phyloP scores from a whole-genome alignment of 2,113 vertebrate species.

The Menidia beryllina region DNA sequence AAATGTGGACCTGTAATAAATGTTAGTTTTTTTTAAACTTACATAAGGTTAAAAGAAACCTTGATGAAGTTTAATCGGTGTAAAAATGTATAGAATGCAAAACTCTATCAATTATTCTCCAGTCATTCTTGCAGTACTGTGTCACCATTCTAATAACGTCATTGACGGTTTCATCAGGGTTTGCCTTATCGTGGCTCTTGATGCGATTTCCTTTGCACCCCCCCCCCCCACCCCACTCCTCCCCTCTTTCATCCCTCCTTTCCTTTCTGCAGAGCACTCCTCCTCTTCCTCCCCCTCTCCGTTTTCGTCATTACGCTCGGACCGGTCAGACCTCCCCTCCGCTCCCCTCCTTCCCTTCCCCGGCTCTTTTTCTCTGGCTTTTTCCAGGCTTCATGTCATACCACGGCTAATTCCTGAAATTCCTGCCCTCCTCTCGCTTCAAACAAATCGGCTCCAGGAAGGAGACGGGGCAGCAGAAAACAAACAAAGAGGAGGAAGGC shows the following conservation, averaged over 20 bases:
- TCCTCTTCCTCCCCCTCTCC: constrained; percentile 25
- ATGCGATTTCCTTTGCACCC: constrained; percentile 54
- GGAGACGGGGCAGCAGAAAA: constrained; percentile 70
- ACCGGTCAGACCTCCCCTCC: constrained; percentile 65
- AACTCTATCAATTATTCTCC: not conserved
- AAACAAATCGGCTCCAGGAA: constrained; percentile 74
- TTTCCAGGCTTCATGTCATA: constrained; percentile 83
- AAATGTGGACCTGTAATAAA: not conserved
- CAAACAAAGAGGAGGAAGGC: constrained; percentile 30
- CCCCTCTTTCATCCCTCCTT: constrained; percentile 46
- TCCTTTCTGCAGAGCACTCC: constrained; percentile 19
- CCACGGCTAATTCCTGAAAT: constrained; percentile 85
- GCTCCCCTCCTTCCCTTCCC: constrained; percentile 59
- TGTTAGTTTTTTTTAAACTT: not conserved
- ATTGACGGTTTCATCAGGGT: not conserved
- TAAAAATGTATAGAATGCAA: not conserved
- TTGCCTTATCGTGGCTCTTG: constrained; percentile 17
- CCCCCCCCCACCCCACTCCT: not conserved
- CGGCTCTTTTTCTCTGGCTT: constrained; percentile 77
- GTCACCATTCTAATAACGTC: not conserved
- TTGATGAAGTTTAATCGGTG: no score
- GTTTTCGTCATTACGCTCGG: constrained; percentile 68
- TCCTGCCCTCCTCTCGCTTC: constrained; percentile 82
- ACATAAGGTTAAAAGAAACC: no score
- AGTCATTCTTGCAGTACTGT: not conserved